phyloP scores from a whole-genome alignment of 2,888 invertebrate species.

The Morinoia aosen region DNA sequence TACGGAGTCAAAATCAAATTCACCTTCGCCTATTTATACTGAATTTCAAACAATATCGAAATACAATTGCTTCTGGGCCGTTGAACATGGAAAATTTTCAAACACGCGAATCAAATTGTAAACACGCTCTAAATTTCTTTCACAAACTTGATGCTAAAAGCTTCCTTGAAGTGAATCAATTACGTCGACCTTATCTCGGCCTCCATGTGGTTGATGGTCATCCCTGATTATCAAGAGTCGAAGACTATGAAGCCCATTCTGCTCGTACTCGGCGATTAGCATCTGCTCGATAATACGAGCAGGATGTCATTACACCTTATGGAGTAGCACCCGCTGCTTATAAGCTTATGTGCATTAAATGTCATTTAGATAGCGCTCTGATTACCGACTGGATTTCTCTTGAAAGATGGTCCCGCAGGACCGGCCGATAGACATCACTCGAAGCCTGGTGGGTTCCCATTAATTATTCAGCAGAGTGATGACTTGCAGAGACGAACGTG shows the following conservation, averaged over 20 bases:
- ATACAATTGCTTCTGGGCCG: not conserved
- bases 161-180: not conserved
- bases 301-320: constrained; percentile 45
- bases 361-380: constrained; percentile 44
- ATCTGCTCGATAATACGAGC: not conserved
- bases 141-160: not conserved
- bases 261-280: not conserved
- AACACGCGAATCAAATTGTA: not conserved
- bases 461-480: constrained; percentile 51
- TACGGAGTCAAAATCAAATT: not conserved
- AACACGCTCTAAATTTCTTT: not conserved
- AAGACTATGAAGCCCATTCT: not conserved
- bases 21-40: not conserved
- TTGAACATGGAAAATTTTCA: not conserved
- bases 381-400: constrained; percentile 37
- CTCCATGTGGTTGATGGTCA: not conserved
- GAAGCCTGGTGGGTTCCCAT: constrained; percentile 5
- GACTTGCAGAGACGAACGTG: constrained; percentile 46
- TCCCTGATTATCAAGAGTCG: not conserved
- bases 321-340: not conserved
- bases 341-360: constrained; percentile 41
- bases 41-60: not conserved
- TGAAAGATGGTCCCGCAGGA: not conserved
- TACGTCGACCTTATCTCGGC: not conserved
- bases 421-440: constrained; percentile 12